Evolutionary conservation across 1,140 invertebrate genomes (phyloP), one percentile per base, ranked within the genome.

Genomic region (Araneus ventricosus): DNA sequence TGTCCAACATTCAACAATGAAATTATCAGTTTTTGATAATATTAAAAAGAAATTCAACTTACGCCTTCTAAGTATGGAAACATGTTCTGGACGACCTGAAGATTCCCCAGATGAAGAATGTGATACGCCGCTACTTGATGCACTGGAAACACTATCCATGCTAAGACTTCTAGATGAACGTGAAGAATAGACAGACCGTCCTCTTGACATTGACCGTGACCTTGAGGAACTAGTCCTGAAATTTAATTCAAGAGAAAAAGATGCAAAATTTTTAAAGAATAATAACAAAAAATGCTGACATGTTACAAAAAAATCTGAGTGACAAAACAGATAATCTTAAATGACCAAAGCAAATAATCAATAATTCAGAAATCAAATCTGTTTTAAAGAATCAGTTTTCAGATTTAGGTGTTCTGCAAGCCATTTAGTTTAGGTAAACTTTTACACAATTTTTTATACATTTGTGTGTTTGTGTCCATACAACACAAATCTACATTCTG

Each of bases 111-210:
- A 86, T 57, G 91, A 86, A 24, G 91, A 86, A 30, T 75, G 84
- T 7, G 82, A 87, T 20, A 67, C 24, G 22, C 61, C 75, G 45
- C n/a, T n/a, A n/a, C 84, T 92, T 20, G 90, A 85, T 8, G 70
- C 90, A 30, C 30, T 52, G 20, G 84, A 87, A 17, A 92, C 84
- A 57, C 91, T 92, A 45, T 61, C 59, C 82, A 92, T 92, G 59
- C 91, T 92, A n/a, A 92, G 27, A 87, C 75, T 84, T 59, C 90
- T 91, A 6, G 75, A 75, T 27, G 45, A 63, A 24, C 30, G n/a
- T 20, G 91, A 87, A 37, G 37, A 41, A 37, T 34, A 24, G 7
- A 45, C n/a, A 27, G 90, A 92, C 34, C 79, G 27, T 22, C 59
- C 34, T 24, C 84, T 70, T 22, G 91, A 92, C 27, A 52, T 2